Base-by-base conservation (phyloP, 2,888 invertebrate genomes). In the Spodoptera exigua region DNA sequence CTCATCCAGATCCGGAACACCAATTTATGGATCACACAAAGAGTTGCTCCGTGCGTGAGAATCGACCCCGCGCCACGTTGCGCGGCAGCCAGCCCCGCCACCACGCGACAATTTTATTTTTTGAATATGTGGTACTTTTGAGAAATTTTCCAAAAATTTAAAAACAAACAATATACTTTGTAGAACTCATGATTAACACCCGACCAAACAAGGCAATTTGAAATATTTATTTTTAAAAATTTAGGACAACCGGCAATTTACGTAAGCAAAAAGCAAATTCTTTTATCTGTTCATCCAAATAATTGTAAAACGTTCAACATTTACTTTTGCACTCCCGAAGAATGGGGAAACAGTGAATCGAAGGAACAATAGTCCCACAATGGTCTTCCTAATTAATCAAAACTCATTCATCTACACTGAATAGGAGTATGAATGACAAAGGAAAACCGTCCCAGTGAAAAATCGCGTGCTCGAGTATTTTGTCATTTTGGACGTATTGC, bases 341-440 rank as follows among this genome's bases (percentile, higher is more conserved):
- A 69, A 63, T 58, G 41, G 61, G 61, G 44, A 54, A 65, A 61
- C 51, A 61, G 51, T 45, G 54, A 61, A 51, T 44, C 40, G 46
- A 53, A 9, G 14, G 37, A 48, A 70, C 61, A 75, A 74, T 62
- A 46, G 58, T n/a, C 44, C 34, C 41, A 53, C 58, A 64, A 64
- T 43, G 39, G 57, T 40, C 39, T 49, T 57, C 44, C 44, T 67
- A 73, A 75, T 73, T 70, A 75, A 67, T 46, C 61, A 34, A 57
- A 69, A 62, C 46, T 62, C 65, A 72, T 72, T 74, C 55, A 57
- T 62, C 51, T 40, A 52, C 45, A 14, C 51, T 69, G 59, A 70
- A 70, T 63, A 62, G 69, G 44, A 18, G 39, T 27, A 43, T 40
- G 43, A 53, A 58, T 53, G 56, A 70, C 61, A 67, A 61, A 63